These are phyloP conservation scores for Germaria angustata DNA, from an alignment of 2,888 invertebrate species.

Conservation along the genomic window DNA sequence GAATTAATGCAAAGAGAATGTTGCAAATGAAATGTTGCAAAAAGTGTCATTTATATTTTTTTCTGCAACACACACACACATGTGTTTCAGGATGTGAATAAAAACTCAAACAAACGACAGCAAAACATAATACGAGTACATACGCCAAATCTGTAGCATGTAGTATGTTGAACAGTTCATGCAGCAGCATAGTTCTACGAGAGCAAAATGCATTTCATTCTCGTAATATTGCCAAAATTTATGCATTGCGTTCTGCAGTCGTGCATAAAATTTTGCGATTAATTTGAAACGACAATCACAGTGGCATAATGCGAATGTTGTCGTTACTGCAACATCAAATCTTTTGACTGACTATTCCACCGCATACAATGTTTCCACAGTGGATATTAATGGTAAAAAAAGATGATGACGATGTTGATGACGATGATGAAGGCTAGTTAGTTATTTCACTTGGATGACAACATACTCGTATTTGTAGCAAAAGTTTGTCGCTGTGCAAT, in stretches of 20 bases:
- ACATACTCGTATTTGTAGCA: constrained; percentile 38
- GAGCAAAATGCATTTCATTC: constrained; percentile 51
- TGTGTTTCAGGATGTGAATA: neutral
- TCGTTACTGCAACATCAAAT: constrained; percentile 23
- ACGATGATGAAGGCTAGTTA: neutral
- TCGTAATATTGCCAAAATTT: constrained; percentile 64
- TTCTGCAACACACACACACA: neutral
- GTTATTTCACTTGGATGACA: constrained; percentile 43
- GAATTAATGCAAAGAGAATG: constrained; percentile 38
- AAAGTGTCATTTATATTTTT: constrained; percentile 52
- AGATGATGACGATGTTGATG: neutral
- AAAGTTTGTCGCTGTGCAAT: constrained; percentile 16
- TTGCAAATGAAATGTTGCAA: constrained; percentile 39
- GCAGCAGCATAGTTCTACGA: constrained; percentile 19
- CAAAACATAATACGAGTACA: neutral
- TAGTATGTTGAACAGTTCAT: constrained; percentile 29
- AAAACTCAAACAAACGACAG: neutral
- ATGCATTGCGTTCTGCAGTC: constrained; percentile 64
- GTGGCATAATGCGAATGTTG: constrained; percentile 52
- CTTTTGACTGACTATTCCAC: constrained; percentile 21
- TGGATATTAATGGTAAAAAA: neutral
- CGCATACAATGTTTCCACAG: constrained; percentile 23
- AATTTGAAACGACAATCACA: constrained; percentile 66
- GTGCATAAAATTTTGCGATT: constrained; percentile 68
- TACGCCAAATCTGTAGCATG: neutral